Evolutionary conservation across 2,797 vertebrate species (phyloP).

Genomic region (Thalassophryne amazonica): DNA sequence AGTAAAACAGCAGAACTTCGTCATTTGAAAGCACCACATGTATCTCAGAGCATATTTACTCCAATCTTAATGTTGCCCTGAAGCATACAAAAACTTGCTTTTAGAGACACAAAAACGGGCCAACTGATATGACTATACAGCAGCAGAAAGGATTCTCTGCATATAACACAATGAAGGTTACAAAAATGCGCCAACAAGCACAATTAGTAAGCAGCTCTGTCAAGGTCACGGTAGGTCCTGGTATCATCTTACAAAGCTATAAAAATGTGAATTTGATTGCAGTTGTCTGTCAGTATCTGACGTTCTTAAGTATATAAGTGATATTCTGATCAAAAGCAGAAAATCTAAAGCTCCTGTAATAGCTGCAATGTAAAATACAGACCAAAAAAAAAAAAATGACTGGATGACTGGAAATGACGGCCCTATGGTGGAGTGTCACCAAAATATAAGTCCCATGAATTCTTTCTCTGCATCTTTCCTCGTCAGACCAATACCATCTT

Average conservation of each 20-base stretch:
- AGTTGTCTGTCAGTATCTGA: neutral
- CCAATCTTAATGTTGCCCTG: slow-evolving; percentile 12
- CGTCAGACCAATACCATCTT: too few relatives aligned
- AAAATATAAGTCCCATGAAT: too few relatives aligned
- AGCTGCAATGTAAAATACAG: too few relatives aligned
- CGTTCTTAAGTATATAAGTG: neutral
- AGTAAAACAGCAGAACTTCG: slow-evolving; percentile 4
- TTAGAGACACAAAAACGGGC: slow-evolving; percentile 26
- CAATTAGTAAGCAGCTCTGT: slow-evolving; percentile 1
- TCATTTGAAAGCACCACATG: slow-evolving; percentile 29
- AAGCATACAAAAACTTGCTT: slow-evolving; percentile 30
- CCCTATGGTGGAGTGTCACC: too few relatives aligned
- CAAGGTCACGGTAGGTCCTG: neutral
- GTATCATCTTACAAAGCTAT: neutral
- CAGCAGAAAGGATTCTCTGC: slow-evolving; percentile 6
- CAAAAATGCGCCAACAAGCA: slow-evolving; percentile 5
- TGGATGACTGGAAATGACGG: too few relatives aligned
- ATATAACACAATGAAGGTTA: slow-evolving; percentile 18
- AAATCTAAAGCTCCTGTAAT: too few relatives aligned
- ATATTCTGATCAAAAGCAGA: too few relatives aligned
- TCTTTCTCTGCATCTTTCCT: too few relatives aligned
- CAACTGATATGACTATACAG: slow-evolving; percentile 39
- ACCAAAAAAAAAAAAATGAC: too few relatives aligned
- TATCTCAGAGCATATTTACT: slow-evolving; percentile 30
- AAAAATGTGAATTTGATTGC: neutral